Percentiles rank a stretch among this genome's conserved stretches.
Conservation (phyloP, 1,140 invertebrate genomes). For the Elymnias hypermnestra region DNA sequence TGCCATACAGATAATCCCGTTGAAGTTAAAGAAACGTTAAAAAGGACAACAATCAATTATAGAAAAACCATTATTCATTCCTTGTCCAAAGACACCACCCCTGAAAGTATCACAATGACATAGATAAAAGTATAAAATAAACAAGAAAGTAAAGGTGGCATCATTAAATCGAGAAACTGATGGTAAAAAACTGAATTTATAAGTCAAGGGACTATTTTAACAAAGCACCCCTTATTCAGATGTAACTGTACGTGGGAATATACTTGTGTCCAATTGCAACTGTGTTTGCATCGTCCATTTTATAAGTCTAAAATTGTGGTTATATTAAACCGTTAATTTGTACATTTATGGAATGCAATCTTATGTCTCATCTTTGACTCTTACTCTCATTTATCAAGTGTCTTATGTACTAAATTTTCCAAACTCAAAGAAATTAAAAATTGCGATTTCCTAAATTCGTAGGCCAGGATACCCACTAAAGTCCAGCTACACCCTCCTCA, state of each 20-base stretch:
- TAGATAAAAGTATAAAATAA: constrained; percentile 29
- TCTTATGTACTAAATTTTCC: too few species aligned
- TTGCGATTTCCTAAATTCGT: too few species aligned
- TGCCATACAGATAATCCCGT: constrained; percentile 17
- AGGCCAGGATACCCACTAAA: too few species aligned
- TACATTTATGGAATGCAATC: too few species aligned
- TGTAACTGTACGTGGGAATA: constrained; percentile 14
- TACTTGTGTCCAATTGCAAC: constrained; percentile 7
- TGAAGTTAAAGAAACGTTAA: constrained; percentile 36
- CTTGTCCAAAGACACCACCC: constrained; percentile 54
- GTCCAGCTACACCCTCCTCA: too few species aligned
- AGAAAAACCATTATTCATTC: constrained; percentile 44
- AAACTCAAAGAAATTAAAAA: too few species aligned
- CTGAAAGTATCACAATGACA: constrained; percentile 32
- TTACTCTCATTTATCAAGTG: too few species aligned
- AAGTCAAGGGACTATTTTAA: constrained; percentile 15
- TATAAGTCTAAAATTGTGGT: background rate
- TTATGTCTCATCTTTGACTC: too few species aligned
- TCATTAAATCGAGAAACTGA: constrained; percentile 20
- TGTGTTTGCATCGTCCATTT: constrained; percentile 5
- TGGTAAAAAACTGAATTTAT: constrained; percentile 14
- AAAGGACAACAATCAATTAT: constrained; percentile 34
- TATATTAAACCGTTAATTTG: background rate
- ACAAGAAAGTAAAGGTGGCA: constrained; percentile 26
- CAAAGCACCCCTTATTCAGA: constrained; percentile 7